These are phyloP conservation scores for Norana najaformis DNA, from an alignment of 2,888 invertebrate species.

Conservation along the genomic window DNA sequence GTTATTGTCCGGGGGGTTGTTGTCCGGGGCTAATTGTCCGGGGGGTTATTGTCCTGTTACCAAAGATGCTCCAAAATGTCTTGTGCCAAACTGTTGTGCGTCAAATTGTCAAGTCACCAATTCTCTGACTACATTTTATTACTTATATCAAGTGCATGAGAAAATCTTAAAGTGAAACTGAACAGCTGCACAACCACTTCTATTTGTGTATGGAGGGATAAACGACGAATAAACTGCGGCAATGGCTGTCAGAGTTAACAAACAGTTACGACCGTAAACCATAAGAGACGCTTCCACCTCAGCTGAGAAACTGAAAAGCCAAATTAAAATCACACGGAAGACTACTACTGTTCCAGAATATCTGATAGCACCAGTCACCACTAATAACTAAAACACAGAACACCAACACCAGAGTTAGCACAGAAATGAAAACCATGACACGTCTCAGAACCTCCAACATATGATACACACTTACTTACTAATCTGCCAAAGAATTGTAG, in stretches of 20 bases:
- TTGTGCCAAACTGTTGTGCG: too few species aligned
- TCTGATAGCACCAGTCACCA: neutral
- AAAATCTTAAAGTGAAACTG: neutral
- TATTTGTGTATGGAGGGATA: too few species aligned
- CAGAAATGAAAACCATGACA: neutral
- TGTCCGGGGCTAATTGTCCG: too few species aligned
- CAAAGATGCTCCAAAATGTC: too few species aligned
- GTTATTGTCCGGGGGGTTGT: too few species aligned
- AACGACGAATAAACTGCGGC: neutral
- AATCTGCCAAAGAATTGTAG: neutral
- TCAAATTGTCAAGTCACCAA: too few species aligned
- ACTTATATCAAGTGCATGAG: neutral
- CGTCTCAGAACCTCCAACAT: neutral
- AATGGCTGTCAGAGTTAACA: neutral
- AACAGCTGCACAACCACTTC: neutral
- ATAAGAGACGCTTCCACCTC: neutral
- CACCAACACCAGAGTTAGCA: neutral
- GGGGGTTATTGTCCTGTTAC: too few species aligned
- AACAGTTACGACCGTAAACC: neutral
- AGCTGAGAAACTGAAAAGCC: neutral
- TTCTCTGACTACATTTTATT: too few species aligned
- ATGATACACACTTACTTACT: neutral
- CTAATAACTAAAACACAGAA: neutral
- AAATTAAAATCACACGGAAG: neutral
- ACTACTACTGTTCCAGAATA: neutral